These are phyloP conservation scores for Idaea biselata DNA, from an alignment of 2,888 invertebrate genomes.

Conservation along the genomic window DNA sequence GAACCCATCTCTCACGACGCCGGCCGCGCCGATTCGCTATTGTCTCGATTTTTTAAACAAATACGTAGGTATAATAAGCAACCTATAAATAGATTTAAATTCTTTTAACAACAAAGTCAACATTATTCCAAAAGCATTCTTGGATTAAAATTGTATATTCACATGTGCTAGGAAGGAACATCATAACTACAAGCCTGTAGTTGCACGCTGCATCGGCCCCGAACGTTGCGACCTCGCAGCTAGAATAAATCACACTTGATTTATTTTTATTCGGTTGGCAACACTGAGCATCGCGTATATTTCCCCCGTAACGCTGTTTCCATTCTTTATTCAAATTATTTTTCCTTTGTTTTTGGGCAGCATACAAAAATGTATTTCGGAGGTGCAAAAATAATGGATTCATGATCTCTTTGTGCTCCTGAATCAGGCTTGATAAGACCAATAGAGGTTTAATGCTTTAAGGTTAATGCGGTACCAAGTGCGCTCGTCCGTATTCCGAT, in stretches of 20 bases:
- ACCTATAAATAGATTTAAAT: too few species aligned
- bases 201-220: slow-evolving; percentile 46
- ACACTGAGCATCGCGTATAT: slow-evolving; percentile 51
- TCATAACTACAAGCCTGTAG: slow-evolving; percentile 37
- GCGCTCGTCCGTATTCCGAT: too few species aligned
- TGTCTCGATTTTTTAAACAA: too few species aligned
- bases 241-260: slow-evolving; percentile 75
- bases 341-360: slow-evolving; percentile 42
- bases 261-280: slow-evolving; percentile 77
- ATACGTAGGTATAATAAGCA: too few species aligned
- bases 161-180: slow-evolving; percentile 40
- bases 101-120: not conserved
- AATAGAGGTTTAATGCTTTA: too few species aligned
- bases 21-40: too few species aligned
- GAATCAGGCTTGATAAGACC: not conserved
- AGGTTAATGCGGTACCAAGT: too few species aligned
- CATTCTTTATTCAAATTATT: slow-evolving; percentile 62
- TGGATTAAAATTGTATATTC: slow-evolving; percentile 40
- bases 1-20: too few species aligned
- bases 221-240: slow-evolving; percentile 53
- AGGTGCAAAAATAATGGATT: not conserved
- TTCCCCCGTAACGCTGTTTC: slow-evolving; percentile 50
- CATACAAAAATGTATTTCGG: slow-evolving; percentile 3
- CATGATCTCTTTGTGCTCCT: not conserved
- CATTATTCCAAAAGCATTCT: slow-evolving; percentile 11